A percentile compares a stretch with the other conserved stretches of the same genome.
Evolutionary conservation across 1,140 invertebrate species (phyloP).

Genomic region (Pararge aegeria): DNA sequence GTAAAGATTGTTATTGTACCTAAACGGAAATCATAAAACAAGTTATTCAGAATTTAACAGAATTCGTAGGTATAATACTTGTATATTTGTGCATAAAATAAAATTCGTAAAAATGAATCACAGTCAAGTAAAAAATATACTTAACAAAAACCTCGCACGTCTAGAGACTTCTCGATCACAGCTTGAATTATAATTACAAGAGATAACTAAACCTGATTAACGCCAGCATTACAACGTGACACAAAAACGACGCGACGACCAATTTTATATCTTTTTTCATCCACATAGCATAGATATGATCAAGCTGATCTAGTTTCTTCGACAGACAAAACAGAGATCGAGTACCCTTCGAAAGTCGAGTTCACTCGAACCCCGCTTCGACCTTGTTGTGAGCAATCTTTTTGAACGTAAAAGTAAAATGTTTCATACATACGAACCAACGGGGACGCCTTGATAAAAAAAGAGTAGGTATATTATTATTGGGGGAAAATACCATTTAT

Average conservation of each 20-base stretch:
- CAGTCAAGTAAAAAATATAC: too few relatives aligned
- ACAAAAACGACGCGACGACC: neutral
- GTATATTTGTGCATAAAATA: too few relatives aligned
- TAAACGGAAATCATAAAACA: too few relatives aligned
- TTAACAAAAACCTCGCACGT: too few relatives aligned
- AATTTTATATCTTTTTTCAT: neutral
- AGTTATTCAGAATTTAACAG: too few relatives aligned
- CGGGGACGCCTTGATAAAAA: neutral
- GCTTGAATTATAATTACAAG: too few relatives aligned
- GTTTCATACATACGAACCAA: conserved; percentile 15
- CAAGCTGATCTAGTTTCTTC: conserved; percentile 18
- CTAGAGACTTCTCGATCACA: too few relatives aligned
- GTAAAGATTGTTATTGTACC: too few relatives aligned
- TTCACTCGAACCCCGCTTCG: conserved; percentile 14
- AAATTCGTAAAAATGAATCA: too few relatives aligned
- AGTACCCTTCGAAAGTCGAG: conserved; percentile 26
- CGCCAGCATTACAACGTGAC: neutral
- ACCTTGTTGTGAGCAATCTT: conserved; percentile 23
- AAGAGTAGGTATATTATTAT: neutral
- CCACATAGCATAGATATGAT: conserved; percentile 1
- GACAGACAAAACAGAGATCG: conserved; percentile 23
- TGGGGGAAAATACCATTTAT: too few relatives aligned
- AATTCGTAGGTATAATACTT: too few relatives aligned
- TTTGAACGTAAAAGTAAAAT: conserved; percentile 8
- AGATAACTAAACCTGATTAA: neutral